Base-by-base conservation (phyloP, 2,888 invertebrate species). In the Cryptus viduatorius region DNA sequence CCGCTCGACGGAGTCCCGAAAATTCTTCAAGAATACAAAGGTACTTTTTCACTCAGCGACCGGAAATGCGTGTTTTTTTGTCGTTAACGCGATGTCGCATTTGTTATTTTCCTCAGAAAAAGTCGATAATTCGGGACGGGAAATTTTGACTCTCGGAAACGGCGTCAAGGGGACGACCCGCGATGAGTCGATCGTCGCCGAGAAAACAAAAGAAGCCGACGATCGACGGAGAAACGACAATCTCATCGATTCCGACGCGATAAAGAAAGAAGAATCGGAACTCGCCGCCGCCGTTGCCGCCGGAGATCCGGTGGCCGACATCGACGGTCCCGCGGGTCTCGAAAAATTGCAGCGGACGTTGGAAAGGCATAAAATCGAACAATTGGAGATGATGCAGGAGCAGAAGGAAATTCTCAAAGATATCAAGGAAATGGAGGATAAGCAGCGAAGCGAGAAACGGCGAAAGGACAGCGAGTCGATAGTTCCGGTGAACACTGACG, bases 311-410 rank as follows among this genome's bases (percentile, higher is more conserved):
- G n/a, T n/a, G n/a, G n/a, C n/a, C n/a, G n/a, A n/a, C n/a, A n/a
- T n/a, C n/a, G n/a, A n/a, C n/a, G n/a, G n/a, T n/a, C n/a, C n/a
- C n/a, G n/a, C n/a, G n/a, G n/a, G n/a, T n/a, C n/a, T 90, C 4
- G 94, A 93, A 48, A 88, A 93, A 59, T 83, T 92, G 2, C 86
- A 87, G 2, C 69, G 53, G 14, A 82, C 96, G 19, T 94, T 97
- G 24, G 96, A 96, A 92, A 95, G 96, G 90, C 96, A 97, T 86
- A 96, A 96, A 80, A 94, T 96, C 91, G 96, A 96, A 90, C 96
- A 96, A 89, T 95, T 96, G 89, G 95, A 96, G 91, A 93, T 97
- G 84, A 94, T 96, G 46, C 95, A 96, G 87, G 96, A 96, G 90
- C 96, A 96, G 88, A 96, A 96, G 88, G 94, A 96, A 90, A 94